phyloP scores from a whole-genome alignment of 1,140 invertebrate genomes.

The Micrasema longulum region DNA sequence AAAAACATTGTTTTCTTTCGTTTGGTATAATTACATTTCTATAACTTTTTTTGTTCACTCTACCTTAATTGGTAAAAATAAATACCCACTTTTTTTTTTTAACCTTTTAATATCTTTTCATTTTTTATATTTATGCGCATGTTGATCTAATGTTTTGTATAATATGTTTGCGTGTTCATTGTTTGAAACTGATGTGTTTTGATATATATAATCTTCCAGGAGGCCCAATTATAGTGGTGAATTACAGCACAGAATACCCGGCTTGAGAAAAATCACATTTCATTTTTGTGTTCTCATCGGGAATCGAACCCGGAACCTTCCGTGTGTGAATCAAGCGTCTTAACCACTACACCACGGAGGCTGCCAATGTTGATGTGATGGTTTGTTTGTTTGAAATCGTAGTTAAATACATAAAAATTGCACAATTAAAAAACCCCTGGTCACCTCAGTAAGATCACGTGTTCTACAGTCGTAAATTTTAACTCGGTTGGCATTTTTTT shows the following conservation, averaged over 20 bases:
- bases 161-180: not conserved
- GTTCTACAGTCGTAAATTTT: slow-evolving; percentile 33
- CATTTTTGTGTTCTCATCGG: no score
- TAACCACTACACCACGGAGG: no score
- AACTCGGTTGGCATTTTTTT: slow-evolving; percentile 17
- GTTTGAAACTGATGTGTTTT: not conserved
- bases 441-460: slow-evolving; percentile 24
- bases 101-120: not conserved
- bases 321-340: no score
- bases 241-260: no score
- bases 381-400: not conserved
- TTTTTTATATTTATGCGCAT: not conserved
- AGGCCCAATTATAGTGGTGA: no score
- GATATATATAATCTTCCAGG: not conserved
- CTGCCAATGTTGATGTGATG: not conserved
- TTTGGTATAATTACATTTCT: not conserved
- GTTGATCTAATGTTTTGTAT: not conserved
- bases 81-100: not conserved
- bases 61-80: not conserved
- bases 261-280: no score
- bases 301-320: no score
- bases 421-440: no score
- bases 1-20: not conserved
- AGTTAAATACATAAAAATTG: no score
- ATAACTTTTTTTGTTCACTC: not conserved